Base-by-base conservation (phyloP, 2,888 invertebrate genomes). In the Eupeodes luniger region DNA sequence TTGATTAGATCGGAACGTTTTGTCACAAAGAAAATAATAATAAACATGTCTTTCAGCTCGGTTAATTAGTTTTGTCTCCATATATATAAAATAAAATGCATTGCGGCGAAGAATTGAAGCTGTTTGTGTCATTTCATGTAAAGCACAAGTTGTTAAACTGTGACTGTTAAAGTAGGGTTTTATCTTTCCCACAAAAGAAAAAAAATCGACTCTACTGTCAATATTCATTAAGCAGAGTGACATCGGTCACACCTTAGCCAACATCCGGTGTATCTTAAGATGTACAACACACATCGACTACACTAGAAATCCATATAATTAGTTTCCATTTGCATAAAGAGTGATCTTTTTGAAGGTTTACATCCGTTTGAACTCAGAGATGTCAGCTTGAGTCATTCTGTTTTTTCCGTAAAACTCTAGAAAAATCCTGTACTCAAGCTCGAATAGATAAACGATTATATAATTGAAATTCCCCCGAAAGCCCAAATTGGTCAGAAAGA, bases 171-270 rank as follows among this genome's bases (percentile, higher is more conserved):
- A 11, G 2, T 10, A 7, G 14, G 2, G 40, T 40, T 9, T 40
- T 66, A 19, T 61, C 16, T 84, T 74, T 64, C 51, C 7, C 70
- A 86, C 62, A 80, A 80, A 76, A 70, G 59, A 76, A 40, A 76
- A 76, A 34, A 86, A 79, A 70, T 74, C 34, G 47, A 78, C 75
- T 79, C 51, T 61, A 67, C 75, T 83, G 87, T 81, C 80, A 77
- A 83, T 83, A 83, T 74, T 81, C 80, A 87, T 83, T 83, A 83
- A 69, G 77, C 72, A 40, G 27, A 40, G 51, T 36, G 70, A 53
- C 64, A 62, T 59, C 51, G 44, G 86, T 67, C 89, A 82, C 89
- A 89, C 89, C 89, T 86, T 67, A 82, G 74, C 67, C 69, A 79
- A 83, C 85, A 85, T 89, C 89, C 86, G 85, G 86, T 78, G 75